Evolutionary conservation across 2,888 invertebrate species (phyloP).

Genomic region (Azorinus chamasolen): DNA sequence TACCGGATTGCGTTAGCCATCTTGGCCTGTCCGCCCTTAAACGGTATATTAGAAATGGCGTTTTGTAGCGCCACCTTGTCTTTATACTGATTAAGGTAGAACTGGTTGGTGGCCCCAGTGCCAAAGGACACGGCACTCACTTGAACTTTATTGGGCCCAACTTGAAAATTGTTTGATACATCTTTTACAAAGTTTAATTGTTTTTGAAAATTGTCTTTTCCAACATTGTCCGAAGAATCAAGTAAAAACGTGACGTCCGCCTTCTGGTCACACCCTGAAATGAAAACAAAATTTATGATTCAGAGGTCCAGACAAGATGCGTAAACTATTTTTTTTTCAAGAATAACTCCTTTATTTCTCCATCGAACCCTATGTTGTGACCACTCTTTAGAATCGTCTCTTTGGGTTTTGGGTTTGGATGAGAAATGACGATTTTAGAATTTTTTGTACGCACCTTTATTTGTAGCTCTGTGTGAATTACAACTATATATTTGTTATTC

Average conservation of each 20-base stretch:
- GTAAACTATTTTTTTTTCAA: neutral
- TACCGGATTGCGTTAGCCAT: conserved; percentile 73
- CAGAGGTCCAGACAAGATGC: too few relatives aligned
- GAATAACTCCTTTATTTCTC: too few relatives aligned
- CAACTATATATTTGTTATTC: too few relatives aligned
- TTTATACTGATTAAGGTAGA: conserved; percentile 73
- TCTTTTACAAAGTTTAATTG: conserved; percentile 74
- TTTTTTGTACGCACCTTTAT: too few relatives aligned
- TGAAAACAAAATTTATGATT: neutral
- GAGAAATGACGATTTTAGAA: too few relatives aligned
- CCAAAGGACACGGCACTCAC: conserved; percentile 76
- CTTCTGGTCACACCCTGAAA: conserved; percentile 76
- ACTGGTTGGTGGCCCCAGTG: conserved; percentile 70
- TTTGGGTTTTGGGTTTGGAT: too few relatives aligned
- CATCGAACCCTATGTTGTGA: too few relatives aligned
- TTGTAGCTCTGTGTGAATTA: too few relatives aligned
- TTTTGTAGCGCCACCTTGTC: conserved; percentile 61
- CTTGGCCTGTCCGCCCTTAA: conserved; percentile 69
- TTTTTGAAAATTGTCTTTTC: conserved; percentile 71
- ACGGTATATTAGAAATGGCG: conserved; percentile 71
- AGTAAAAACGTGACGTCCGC: conserved; percentile 78
- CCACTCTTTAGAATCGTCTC: too few relatives aligned
- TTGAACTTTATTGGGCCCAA: conserved; percentile 70
- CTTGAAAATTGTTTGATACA: conserved; percentile 73
- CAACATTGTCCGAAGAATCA: conserved; percentile 75